These are phyloP conservation scores for Anguilla japonica DNA, from an alignment of 2,113 vertebrate species.

Conservation along the genomic window DNA sequence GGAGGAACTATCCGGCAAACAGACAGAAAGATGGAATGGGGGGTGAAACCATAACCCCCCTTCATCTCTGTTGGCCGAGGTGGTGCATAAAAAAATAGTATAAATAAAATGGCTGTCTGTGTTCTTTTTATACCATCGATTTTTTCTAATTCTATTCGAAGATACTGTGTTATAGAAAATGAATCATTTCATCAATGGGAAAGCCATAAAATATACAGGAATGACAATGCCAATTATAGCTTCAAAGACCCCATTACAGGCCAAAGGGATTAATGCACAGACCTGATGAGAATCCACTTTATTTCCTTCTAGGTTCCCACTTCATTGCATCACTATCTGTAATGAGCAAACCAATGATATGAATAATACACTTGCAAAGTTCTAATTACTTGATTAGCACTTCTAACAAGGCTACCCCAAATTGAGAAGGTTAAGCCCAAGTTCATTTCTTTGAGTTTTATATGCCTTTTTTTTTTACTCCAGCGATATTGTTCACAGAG, in stretches of 20 bases:
- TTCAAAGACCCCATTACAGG: background rate
- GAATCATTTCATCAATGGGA: background rate
- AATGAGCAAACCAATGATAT: background rate
- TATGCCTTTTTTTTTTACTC: background rate
- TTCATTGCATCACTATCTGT: background rate
- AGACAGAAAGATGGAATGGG: too few species aligned
- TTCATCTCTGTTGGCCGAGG: too few species aligned
- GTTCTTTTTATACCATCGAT: too few species aligned
- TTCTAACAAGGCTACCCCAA: background rate
- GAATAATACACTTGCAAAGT: background rate
- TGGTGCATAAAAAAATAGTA: too few species aligned
- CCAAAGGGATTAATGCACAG: background rate
- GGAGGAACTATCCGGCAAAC: too few species aligned
- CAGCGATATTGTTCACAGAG: background rate
- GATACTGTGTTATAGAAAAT: too few species aligned
- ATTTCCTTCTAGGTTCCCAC: background rate
- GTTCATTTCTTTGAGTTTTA: background rate
- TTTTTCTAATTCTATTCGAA: too few species aligned
- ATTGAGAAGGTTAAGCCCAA: background rate
- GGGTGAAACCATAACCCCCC: too few species aligned
- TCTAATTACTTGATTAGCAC: background rate
- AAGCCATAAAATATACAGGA: background rate
- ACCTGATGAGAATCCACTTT: background rate
- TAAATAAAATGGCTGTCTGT: too few species aligned
- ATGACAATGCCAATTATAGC: background rate